A percentile compares a stretch with the other conserved stretches of the same genome.
These are phyloP conservation scores for Tadarida brasiliensis DNA, from an alignment of 2,797 vertebrate genomes.

Conservation along the genomic window DNA sequence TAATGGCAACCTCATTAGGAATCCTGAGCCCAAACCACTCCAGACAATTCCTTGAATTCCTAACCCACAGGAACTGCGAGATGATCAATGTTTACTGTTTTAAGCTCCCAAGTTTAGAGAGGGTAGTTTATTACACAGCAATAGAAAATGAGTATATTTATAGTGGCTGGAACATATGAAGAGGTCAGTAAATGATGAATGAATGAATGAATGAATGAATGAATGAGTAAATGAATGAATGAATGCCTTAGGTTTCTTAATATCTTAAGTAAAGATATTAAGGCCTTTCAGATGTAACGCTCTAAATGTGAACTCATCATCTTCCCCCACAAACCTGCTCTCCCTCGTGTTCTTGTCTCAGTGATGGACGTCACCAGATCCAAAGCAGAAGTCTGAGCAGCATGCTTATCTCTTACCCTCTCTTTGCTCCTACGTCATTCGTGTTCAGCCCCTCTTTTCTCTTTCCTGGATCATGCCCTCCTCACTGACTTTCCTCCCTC, in stretches of 20 bases:
- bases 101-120: conserved; percentile 28
- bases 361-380: neutral
- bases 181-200: conserved; percentile 1
- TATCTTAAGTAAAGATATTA: neutral
- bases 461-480: neutral
- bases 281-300: neutral
- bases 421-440: neutral
- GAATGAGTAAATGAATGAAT: neutral
- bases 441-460: neutral
- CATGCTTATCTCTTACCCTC: neutral
- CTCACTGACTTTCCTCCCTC: neutral
- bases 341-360: neutral
- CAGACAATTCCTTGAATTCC: neutral
- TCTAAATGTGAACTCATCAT: neutral
- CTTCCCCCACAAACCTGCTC: neutral
- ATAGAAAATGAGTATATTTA: neutral
- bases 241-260: neutral
- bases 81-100: conserved; percentile 22
- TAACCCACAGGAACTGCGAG: neutral
- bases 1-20: neutral
- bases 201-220: neutral
- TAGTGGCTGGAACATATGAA: neutral
- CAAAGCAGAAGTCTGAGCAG: neutral
- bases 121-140: neutral
- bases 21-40: neutral